Conservation (phyloP, 1,140 invertebrate species). For the Halictus rubicundus region DNA sequence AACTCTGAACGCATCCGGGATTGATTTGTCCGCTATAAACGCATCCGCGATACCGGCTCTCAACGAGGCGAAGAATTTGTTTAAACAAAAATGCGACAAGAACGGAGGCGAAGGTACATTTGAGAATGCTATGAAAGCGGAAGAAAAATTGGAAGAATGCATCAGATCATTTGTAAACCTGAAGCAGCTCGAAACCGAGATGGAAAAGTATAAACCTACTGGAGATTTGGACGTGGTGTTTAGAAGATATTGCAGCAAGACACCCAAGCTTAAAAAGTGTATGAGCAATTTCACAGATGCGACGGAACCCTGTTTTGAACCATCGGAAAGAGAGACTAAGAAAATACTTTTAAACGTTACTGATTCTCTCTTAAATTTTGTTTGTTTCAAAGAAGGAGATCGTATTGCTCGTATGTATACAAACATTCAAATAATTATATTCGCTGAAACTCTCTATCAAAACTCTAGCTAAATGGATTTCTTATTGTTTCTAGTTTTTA, state of each 20-base stretch:
- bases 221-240: constrained; percentile 86
- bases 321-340: constrained; percentile 82
- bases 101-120: constrained; percentile 72
- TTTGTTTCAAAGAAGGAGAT: constrained; percentile 89
- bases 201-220: constrained; percentile 82
- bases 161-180: constrained; percentile 80
- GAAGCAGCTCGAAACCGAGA: constrained; percentile 81
- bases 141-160: constrained; percentile 74
- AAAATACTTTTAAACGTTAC: constrained; percentile 84
- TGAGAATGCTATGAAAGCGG: constrained; percentile 69
- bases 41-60: constrained; percentile 59
- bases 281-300: constrained; percentile 82
- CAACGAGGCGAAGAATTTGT: constrained; percentile 69
- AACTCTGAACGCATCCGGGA: constrained; percentile 59
- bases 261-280: constrained; percentile 82
- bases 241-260: constrained; percentile 86
- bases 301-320: constrained; percentile 84
- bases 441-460: background rate
- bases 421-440: background rate
- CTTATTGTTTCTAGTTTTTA: constrained; percentile 84
- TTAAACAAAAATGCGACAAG: constrained; percentile 78
- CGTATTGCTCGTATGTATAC: constrained; percentile 86
- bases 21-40: constrained; percentile 11
- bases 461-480: background rate
- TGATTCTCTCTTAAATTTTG: constrained; percentile 85